Evolutionary conservation across 2,797 vertebrate genomes (phyloP).

Genomic region (Momotus momota): DNA sequence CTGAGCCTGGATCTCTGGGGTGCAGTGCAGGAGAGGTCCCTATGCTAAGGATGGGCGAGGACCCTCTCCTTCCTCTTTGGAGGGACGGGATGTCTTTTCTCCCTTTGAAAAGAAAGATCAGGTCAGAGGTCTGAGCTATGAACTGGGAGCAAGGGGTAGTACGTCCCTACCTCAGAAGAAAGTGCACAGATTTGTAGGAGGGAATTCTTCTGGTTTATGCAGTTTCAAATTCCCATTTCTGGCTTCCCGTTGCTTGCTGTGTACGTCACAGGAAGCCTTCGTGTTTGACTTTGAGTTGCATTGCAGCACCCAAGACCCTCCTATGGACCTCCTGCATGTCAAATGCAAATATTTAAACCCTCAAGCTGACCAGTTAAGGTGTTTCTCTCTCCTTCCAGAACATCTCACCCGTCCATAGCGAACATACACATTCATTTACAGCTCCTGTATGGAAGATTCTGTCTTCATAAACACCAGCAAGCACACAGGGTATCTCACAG

Average conservation of each 20-base stretch:
- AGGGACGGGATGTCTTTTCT: not conserved
- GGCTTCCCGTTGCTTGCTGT: not conserved
- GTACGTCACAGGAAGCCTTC: not conserved
- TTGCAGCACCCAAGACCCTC: not conserved
- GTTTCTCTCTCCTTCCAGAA: not conserved
- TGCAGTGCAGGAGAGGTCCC: not conserved
- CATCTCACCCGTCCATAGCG: rapidly evolving
- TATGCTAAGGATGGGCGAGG: not conserved
- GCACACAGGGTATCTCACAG: not conserved
- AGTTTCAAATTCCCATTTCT: not conserved
- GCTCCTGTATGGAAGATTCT: not conserved
- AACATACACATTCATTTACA: not conserved
- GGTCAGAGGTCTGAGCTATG: not conserved
- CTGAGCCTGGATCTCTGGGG: not conserved
- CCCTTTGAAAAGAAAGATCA: not conserved
- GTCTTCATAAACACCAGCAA: not conserved
- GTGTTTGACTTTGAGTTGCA: not conserved
- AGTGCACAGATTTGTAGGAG: not conserved
- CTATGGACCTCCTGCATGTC: not conserved
- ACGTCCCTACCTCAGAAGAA: not conserved
- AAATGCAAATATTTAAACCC: not conserved
- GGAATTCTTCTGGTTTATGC: not conserved
- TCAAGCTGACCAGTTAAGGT: not conserved
- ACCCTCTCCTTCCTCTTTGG: not conserved
- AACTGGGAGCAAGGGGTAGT: not conserved